Evolutionary conservation across 2,113 vertebrate genomes (phyloP).

Genomic region (Ptilonorhynchus violaceus): DNA sequence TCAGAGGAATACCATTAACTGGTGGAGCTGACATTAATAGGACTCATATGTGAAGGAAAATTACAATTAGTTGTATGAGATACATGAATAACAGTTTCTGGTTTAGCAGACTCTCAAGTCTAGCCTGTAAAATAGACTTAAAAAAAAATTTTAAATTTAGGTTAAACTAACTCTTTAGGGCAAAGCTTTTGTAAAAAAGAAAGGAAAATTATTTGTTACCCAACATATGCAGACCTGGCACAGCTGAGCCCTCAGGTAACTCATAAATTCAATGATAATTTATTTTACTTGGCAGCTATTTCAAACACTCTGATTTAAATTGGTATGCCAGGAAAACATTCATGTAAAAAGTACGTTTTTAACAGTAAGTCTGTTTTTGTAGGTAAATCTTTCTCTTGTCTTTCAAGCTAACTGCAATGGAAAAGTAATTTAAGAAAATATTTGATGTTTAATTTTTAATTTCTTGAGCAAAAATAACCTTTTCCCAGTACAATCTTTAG

Average conservation of each 20-base stretch:
- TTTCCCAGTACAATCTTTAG: not conserved
- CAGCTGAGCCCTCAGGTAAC: slow-evolving; percentile 36
- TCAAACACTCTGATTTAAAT: slow-evolving; percentile 59
- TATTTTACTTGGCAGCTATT: slow-evolving; percentile 74
- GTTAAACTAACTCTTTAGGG: not conserved
- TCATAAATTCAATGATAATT: slow-evolving; percentile 69
- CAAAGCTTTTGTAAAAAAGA: slow-evolving; percentile 2
- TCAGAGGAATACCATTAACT: not conserved
- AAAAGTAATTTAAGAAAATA: not conserved
- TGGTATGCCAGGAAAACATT: slow-evolving; percentile 51
- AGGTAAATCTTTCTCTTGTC: slow-evolving; percentile 28
- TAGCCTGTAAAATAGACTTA: not conserved
- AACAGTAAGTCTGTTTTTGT: slow-evolving; percentile 29
- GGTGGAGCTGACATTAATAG: not conserved
- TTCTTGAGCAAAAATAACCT: not conserved
- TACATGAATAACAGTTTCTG: not conserved
- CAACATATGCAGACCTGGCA: slow-evolving; percentile 12
- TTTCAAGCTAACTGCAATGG: not conserved
- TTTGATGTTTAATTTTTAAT: not conserved
- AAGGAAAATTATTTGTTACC: not conserved
- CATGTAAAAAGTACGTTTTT: slow-evolving; percentile 41
- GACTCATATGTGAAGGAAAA: not conserved
- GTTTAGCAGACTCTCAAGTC: not conserved
- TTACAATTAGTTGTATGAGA: not conserved
- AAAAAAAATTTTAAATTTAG: not conserved